A percentile compares a stretch with the other conserved stretches of the same genome.
Conservation (phyloP, 2,888 invertebrate genomes). For the Papilio protenor region DNA sequence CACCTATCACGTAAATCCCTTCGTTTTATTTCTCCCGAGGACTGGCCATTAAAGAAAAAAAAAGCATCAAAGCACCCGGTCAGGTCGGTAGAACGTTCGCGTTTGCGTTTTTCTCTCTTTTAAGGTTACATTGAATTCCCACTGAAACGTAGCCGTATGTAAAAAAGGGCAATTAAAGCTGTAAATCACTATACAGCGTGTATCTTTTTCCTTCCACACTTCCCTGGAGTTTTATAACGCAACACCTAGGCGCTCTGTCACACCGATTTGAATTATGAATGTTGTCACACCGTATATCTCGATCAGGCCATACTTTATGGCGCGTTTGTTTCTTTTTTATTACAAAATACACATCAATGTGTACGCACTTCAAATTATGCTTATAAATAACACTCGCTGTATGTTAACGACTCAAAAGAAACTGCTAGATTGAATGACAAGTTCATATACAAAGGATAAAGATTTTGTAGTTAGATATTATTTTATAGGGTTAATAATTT, state of each 20-base stretch:
- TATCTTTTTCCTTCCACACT: constrained; percentile 66
- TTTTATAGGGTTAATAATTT: background rate
- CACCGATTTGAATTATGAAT: constrained; percentile 79
- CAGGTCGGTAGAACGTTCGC: constrained; percentile 35
- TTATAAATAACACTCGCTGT: constrained; percentile 63
- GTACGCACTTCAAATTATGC: constrained; percentile 71
- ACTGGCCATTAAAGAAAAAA: constrained; percentile 34
- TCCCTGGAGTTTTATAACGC: constrained; percentile 65
- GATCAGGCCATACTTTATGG: constrained; percentile 70
- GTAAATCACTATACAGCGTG: constrained; percentile 74
- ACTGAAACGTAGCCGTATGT: constrained; percentile 62
- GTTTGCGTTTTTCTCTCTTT: constrained; percentile 62
- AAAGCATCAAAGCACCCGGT: constrained; percentile 30
- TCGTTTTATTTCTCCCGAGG: constrained; percentile 15
- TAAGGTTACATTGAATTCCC: constrained; percentile 76
- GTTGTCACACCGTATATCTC: constrained; percentile 78
- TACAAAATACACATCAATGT: constrained; percentile 65
- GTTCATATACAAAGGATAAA: background rate
- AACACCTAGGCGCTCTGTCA: constrained; percentile 65
- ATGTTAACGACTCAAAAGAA: constrained; percentile 60
- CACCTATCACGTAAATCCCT: constrained; percentile 4
- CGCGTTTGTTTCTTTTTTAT: constrained; percentile 73
- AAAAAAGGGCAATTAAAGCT: constrained; percentile 76
- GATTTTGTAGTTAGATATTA: too few relatives aligned
- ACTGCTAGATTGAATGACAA: constrained; percentile 51